Conservation (phyloP, 2,797 vertebrate genomes). For the Furcifer pardalis region DNA sequence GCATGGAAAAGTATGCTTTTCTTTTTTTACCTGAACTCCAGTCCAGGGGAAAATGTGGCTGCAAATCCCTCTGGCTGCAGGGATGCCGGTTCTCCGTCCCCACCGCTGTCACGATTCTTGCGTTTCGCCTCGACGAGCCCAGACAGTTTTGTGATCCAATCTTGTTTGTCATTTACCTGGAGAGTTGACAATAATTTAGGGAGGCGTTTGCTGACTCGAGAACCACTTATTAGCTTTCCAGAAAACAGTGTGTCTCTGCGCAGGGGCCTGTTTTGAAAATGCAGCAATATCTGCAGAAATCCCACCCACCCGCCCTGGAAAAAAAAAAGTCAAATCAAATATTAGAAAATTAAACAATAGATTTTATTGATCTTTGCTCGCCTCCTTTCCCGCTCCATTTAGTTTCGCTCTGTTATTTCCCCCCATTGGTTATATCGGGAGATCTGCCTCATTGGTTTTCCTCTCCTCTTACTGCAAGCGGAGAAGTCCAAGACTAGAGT, state of each 20-base stretch:
- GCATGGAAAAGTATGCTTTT: too few species aligned
- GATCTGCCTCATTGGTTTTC: neutral
- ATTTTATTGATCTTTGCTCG: neutral
- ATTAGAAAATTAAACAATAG: neutral
- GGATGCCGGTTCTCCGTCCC: neutral
- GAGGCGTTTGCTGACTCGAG: neutral
- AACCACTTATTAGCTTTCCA: conserved; percentile 27
- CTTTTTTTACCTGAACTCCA: too few species aligned
- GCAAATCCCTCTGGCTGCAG: too few species aligned
- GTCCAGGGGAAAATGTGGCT: too few species aligned
- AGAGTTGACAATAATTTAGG: conserved; percentile 7
- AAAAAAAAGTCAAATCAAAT: neutral
- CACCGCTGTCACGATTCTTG: neutral
- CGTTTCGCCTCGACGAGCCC: neutral
- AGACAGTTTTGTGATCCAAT: neutral
- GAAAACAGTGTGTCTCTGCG: neutral
- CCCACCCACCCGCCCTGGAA: too few species aligned
- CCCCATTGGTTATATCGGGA: too few species aligned
- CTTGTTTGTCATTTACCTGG: conserved; percentile 8
- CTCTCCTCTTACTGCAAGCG: neutral
- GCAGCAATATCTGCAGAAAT: neutral
- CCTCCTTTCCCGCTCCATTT: too few species aligned
- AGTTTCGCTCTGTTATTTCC: too few species aligned
- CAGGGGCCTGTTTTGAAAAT: neutral
- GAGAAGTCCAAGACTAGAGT: neutral